Evolutionary conservation across 2,113 vertebrate species (phyloP).

Genomic region (Saccopteryx leptura): DNA sequence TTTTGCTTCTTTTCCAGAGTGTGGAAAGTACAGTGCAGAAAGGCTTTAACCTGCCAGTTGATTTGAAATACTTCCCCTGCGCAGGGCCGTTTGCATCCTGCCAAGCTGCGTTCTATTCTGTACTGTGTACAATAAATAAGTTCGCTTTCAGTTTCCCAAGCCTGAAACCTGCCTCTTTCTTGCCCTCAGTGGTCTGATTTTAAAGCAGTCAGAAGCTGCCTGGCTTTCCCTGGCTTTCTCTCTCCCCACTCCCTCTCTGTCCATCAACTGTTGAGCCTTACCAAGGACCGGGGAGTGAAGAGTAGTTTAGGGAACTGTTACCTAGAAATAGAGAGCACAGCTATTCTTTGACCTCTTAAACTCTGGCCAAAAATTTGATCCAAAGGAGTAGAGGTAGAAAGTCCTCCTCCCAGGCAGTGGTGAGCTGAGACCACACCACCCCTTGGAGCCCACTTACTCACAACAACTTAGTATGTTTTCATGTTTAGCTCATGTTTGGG

Average conservation of each 20-base stretch:
- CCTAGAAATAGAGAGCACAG: background rate
- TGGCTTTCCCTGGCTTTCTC: background rate
- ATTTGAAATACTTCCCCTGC: conserved; percentile 84
- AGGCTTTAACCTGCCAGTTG: conserved; percentile 89
- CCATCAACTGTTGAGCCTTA: background rate
- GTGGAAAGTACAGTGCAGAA: conserved; percentile 86
- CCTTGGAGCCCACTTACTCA: background rate
- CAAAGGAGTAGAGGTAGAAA: background rate
- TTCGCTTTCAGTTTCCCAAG: conserved; percentile 89
- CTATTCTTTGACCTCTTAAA: background rate
- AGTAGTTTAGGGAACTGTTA: background rate
- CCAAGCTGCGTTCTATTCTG: conserved; percentile 96
- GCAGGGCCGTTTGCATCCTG: conserved; percentile 93
- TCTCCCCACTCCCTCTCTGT: too few species aligned
- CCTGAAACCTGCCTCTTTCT: conserved; percentile 64
- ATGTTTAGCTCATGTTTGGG: background rate
- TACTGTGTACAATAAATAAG: conserved; percentile 99
- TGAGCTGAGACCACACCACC: background rate
- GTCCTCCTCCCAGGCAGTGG: background rate
- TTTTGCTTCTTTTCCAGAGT: conserved; percentile 77
- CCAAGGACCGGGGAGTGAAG: background rate
- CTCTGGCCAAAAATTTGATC: background rate
- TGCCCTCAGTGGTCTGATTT: background rate
- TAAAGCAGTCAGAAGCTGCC: background rate
- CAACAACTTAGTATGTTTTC: background rate